A percentile compares a stretch with the other conserved stretches of the same genome.
phyloP scores from a whole-genome alignment of 2,797 vertebrate genomes.

The Bovichtus variegatus region DNA sequence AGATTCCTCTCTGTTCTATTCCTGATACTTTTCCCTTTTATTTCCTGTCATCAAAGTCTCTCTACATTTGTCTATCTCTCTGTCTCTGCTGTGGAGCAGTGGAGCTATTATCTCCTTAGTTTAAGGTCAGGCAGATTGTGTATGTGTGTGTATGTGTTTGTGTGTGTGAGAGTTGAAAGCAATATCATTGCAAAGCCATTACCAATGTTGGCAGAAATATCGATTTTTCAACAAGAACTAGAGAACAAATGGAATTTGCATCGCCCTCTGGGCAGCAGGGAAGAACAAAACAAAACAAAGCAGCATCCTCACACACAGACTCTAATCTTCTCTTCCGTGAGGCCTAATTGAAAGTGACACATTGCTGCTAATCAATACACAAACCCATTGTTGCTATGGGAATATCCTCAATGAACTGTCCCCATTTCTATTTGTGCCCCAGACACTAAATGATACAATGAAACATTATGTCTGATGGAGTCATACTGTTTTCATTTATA shows the following conservation, averaged over 20 bases:
- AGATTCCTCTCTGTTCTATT: constrained; percentile 45
- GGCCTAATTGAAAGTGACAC: constrained; percentile 60
- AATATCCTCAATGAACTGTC: constrained; percentile 41
- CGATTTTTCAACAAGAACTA: constrained; percentile 22
- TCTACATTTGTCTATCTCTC: constrained; percentile 32
- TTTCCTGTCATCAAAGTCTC: constrained; percentile 52
- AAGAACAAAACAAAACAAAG: constrained; percentile 15
- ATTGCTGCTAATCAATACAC: constrained; percentile 61
- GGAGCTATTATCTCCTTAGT: constrained; percentile 27
- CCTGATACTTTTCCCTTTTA: constrained; percentile 46
- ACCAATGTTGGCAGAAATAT: constrained; percentile 43
- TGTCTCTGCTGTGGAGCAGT: constrained; percentile 13
- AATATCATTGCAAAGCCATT: constrained; percentile 28
- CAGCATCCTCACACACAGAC: constrained; percentile 17
- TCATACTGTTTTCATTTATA: constrained; percentile 24
- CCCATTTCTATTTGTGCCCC: constrained; percentile 8
- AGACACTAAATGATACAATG: constrained; percentile 10
- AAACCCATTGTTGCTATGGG: constrained; percentile 35
- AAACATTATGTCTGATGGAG: constrained; percentile 9
- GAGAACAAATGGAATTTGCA: constrained; percentile 24
- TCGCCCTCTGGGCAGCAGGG: constrained; percentile 12
- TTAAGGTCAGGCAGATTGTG: constrained; percentile 19
- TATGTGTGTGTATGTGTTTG: neutral
- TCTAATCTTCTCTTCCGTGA: constrained; percentile 38
- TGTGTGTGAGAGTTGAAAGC: constrained; percentile 12